phyloP scores from a whole-genome alignment of 2,888 invertebrate genomes.

The Frankliniella intonsa region DNA sequence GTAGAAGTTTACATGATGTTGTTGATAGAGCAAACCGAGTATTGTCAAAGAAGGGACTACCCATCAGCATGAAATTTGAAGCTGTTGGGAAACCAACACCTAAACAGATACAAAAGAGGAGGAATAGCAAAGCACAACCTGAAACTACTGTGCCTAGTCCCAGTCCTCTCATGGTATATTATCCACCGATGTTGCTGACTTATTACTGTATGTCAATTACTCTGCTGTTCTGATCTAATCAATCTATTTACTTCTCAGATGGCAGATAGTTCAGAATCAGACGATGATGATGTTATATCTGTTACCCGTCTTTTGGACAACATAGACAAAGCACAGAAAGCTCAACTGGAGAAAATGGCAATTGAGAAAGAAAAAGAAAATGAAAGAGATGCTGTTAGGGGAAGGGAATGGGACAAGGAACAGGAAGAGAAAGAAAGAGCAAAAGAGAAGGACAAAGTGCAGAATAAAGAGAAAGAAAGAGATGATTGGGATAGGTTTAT shows the following conservation, averaged over 20 bases:
- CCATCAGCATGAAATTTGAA: background rate
- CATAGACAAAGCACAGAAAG: background rate
- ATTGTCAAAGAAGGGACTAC: background rate
- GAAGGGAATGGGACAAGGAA: background rate
- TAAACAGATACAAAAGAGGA: background rate
- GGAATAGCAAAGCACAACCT: conserved; percentile 13
- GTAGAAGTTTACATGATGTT: conserved; percentile 69
- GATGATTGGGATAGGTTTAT: conserved; percentile 38
- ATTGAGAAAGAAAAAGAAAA: background rate
- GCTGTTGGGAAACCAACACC: background rate
- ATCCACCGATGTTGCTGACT: background rate
- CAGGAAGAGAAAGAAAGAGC: background rate
- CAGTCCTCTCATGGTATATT: background rate
- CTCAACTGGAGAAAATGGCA: background rate
- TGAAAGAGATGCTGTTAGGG: background rate
- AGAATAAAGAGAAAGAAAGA: conserved; percentile 37
- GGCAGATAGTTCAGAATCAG: conserved; percentile 19
- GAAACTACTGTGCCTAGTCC: background rate
- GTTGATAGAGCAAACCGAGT: conserved; percentile 46
- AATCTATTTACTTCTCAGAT: background rate
- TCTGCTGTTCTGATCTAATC: background rate
- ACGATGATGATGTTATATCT: conserved; percentile 4
- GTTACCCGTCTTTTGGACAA: background rate
- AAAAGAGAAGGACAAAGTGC: conserved; percentile 31
- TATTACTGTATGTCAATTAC: background rate